phyloP scores from a whole-genome alignment of 2,888 invertebrate genomes.

The Cantharis rustica region DNA sequence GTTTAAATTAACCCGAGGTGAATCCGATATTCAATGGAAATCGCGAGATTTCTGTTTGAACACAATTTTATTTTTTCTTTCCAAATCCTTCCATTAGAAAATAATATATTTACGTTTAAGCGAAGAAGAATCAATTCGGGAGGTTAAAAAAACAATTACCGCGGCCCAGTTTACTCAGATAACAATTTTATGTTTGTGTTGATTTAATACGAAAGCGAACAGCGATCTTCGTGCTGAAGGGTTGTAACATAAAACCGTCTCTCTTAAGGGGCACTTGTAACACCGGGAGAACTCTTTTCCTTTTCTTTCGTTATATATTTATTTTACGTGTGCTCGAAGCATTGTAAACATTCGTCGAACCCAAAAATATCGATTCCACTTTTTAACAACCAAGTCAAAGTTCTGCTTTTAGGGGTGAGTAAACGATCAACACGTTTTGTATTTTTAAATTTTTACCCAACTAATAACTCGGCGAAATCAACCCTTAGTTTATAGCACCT shows the following conservation, averaged over 20 bases:
- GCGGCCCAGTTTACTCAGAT: slow-evolving; percentile 3
- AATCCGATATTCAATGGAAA: not conserved
- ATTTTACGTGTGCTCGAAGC: not conserved
- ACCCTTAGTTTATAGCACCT: not conserved
- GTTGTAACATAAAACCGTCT: slow-evolving; percentile 6
- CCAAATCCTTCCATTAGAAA: not conserved
- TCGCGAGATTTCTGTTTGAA: not conserved
- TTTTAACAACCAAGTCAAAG: not conserved
- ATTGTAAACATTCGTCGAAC: not conserved
- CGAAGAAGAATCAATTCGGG: not conserved
- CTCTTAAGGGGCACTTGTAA: not conserved
- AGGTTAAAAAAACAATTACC: not conserved
- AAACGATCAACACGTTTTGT: not conserved
- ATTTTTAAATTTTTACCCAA: not conserved
- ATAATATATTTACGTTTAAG: not conserved
- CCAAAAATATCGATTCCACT: not conserved
- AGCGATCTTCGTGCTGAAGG: not conserved
- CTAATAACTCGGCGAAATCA: too few species aligned
- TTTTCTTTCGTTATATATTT: not conserved
- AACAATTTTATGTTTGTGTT: slow-evolving; percentile 10
- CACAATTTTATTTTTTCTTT: too few species aligned
- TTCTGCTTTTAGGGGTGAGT: not conserved
- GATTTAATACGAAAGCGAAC: slow-evolving; percentile 5
- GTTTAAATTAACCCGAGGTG: slow-evolving; percentile 1
- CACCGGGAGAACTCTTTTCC: not conserved